Evolutionary conservation across 2,113 vertebrate species (phyloP).

Genomic region (Misgurnus mizolepis): DNA sequence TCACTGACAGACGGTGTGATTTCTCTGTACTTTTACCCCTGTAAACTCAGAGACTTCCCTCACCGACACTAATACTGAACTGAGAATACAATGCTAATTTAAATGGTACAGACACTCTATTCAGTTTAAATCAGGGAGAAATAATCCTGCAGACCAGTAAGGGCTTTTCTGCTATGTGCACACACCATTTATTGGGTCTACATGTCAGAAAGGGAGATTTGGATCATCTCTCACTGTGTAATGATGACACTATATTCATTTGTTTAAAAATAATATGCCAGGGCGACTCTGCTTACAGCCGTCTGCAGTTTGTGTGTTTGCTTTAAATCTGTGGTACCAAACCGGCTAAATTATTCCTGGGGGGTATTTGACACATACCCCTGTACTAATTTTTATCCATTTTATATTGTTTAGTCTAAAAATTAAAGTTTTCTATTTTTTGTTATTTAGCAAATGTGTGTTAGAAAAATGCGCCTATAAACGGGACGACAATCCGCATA

Average conservation of each 20-base stretch:
- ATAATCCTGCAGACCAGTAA: constrained; percentile 47
- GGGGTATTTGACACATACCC: too few relatives aligned
- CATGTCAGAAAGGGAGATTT: constrained; percentile 52
- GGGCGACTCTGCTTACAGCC: too few relatives aligned
- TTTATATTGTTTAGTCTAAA: too few relatives aligned
- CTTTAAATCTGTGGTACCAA: too few relatives aligned
- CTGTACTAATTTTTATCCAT: too few relatives aligned
- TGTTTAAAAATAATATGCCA: constrained; percentile 5
- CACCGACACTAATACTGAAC: constrained; percentile 52
- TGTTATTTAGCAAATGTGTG: too few relatives aligned
- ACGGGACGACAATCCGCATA: too few relatives aligned
- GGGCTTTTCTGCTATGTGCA: constrained; percentile 51
- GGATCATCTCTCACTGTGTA: constrained; percentile 45
- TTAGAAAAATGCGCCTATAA: too few relatives aligned
- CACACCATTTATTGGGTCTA: constrained; percentile 39
- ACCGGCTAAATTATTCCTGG: too few relatives aligned
- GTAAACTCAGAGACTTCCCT: constrained; percentile 19
- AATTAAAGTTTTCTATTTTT: too few relatives aligned
- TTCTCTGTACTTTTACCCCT: constrained; percentile 28
- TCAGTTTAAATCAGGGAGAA: constrained; percentile 48
- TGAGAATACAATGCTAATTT: constrained; percentile 56
- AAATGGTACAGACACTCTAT: constrained; percentile 51
- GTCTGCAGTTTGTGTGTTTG: too few relatives aligned
- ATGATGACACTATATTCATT: constrained; percentile 45
- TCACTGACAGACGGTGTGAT: constrained; percentile 22